Evolutionary conservation across 2,888 invertebrate species (phyloP).

Genomic region (Pherbina coryleti): DNA sequence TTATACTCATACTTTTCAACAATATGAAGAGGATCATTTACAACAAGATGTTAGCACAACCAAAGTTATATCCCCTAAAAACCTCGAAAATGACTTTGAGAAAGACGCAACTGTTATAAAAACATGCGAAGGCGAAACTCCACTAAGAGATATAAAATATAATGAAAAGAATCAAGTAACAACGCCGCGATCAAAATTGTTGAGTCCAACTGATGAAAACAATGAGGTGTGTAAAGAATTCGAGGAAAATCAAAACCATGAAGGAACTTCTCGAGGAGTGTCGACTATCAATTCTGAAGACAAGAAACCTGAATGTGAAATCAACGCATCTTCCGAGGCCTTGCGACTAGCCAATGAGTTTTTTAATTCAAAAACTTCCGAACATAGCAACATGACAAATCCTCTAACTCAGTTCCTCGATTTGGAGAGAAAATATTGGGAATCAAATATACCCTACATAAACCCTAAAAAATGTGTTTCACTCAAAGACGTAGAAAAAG

Average conservation of each 20-base stretch:
- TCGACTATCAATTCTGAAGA: slow-evolving; percentile 43
- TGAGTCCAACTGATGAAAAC: not conserved
- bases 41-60: not conserved
- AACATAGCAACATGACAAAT: not conserved
- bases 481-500: slow-evolving; percentile 1
- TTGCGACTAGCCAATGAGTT: slow-evolving; percentile 47
- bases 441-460: slow-evolving; percentile 44
- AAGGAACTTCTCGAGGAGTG: not conserved
- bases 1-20: too few relatives aligned
- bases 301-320: not conserved
- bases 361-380: not conserved
- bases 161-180: not conserved
- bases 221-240: not conserved
- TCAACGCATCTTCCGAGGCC: not conserved
- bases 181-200: not conserved
- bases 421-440: not conserved
- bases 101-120: not conserved
- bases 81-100: too few relatives aligned
- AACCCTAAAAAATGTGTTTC: slow-evolving; percentile 50
- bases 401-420: slow-evolving; percentile 42
- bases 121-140: not conserved
- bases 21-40: not conserved
- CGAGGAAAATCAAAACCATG: not conserved
- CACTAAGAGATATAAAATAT: not conserved
- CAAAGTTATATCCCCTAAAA: too few relatives aligned